Evolutionary conservation across 30 jellyfish, hydroid and myxozoan species (phyloP).

Genomic region (Pelagia noctiluca): DNA sequence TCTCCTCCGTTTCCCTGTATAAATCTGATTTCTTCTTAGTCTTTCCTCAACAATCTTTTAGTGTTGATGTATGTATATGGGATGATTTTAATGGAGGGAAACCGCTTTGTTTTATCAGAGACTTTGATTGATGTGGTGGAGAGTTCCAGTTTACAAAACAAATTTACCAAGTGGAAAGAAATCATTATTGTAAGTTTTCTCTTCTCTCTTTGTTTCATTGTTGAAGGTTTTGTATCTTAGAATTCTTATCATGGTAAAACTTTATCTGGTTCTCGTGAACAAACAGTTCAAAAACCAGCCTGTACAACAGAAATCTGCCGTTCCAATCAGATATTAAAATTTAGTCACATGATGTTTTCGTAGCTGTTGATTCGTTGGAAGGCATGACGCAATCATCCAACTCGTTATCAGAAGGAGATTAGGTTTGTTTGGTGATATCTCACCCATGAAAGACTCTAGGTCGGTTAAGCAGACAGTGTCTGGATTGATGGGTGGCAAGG

Average conservation of each 20-base stretch:
- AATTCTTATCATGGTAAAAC: neutral
- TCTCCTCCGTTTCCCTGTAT: neutral
- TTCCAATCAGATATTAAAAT: neutral
- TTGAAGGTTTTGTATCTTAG: neutral
- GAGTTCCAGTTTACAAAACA: conserved; percentile 45
- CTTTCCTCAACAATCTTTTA: neutral
- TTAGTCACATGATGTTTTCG: neutral
- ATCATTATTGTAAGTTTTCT: conserved; percentile 66
- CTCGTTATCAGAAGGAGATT: no score
- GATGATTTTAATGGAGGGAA: no score
- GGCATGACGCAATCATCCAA: no score
- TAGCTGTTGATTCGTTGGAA: no score
- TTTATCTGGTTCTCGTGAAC: neutral
- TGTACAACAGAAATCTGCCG: neutral
- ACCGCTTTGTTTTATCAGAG: conserved; percentile 29
- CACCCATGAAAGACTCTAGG: no score
- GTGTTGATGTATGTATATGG: neutral
- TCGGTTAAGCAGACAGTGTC: no score
- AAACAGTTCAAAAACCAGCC: neutral
- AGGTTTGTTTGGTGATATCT: no score
- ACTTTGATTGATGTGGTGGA: conserved; percentile 55
- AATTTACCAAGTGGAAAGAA: conserved; percentile 81
- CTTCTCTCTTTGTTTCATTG: neutral
- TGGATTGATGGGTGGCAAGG: no score
- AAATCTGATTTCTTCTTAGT: neutral